Percentiles rank a stretch among this genome's conserved stretches.
These are phyloP conservation scores for Halocynthia aurantium DNA, from an alignment of 23 tunicate genomes.

Conservation along the genomic window DNA sequence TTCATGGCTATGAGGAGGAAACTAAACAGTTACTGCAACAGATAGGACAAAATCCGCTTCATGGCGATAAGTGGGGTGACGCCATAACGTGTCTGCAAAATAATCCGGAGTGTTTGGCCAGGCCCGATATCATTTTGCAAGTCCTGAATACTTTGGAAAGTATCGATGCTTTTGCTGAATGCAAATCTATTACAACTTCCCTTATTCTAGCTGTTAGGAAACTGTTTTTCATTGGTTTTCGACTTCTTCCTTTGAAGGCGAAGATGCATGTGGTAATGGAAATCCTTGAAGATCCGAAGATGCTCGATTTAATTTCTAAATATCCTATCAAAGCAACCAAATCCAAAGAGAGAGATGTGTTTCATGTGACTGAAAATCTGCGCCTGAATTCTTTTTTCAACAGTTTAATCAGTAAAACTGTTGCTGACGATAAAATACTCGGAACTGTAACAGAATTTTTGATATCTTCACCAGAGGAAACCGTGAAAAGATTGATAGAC, in stretches of 20 bases:
- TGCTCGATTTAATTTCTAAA: background rate
- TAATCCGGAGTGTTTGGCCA: conserved; percentile 1
- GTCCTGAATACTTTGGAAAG: background rate
- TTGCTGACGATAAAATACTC: background rate
- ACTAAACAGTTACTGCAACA: background rate
- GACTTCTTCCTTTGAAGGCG: background rate
- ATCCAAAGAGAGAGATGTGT: background rate
- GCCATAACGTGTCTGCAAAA: background rate
- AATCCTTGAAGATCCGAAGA: background rate
- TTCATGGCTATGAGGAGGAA: background rate
- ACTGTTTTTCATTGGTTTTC: conserved; percentile 5
- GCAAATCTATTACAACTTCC: background rate
- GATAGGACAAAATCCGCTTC: background rate
- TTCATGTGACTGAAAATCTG: background rate
- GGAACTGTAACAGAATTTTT: background rate
- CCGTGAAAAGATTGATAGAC: background rate
- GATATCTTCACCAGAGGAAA: conserved; percentile 4
- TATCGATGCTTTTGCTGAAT: background rate
- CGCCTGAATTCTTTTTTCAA: background rate
- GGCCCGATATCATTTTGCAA: background rate
- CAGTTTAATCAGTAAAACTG: background rate
- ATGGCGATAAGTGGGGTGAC: background rate
- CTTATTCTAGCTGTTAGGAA: background rate
- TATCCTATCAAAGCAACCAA: background rate
- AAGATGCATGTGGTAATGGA: background rate